Evolutionary conservation across 2,888 invertebrate genomes (phyloP).

Genomic region (Sialis lutaria): DNA sequence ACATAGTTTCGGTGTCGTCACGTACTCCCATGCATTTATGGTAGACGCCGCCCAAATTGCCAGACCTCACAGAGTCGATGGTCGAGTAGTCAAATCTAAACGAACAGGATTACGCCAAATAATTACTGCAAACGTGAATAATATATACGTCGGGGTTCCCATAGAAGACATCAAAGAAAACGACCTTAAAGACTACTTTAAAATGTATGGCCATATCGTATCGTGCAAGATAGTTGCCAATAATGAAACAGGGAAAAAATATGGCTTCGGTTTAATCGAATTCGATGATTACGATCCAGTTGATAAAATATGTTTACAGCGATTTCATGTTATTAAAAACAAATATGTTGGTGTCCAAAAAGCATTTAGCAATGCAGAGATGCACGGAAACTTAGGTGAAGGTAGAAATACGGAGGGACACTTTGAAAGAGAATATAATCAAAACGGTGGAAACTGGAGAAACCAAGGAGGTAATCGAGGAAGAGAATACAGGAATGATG

Average conservation of each 20-base stretch:
- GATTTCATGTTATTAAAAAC: conserved; percentile 67
- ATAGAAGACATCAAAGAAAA: conserved; percentile 87
- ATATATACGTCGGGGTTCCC: conserved; percentile 85
- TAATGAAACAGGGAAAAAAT: conserved; percentile 82
- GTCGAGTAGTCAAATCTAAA: conserved; percentile 90
- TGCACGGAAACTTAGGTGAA: conserved; percentile 40
- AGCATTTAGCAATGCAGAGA: conserved; percentile 75
- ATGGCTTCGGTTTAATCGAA: conserved; percentile 93
- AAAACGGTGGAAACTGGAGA: conserved; percentile 30
- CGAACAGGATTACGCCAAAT: conserved; percentile 87
- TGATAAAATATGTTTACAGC: conserved; percentile 80
- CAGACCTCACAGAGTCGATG: conserved; percentile 85
- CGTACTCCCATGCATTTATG: conserved; percentile 83
- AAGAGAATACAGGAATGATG: conserved; percentile 32
- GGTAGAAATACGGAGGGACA: conserved; percentile 32
- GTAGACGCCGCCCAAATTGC: conserved; percentile 91
- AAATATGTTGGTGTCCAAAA: conserved; percentile 83
- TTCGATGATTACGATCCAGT: conserved; percentile 96
- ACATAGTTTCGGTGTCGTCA: conserved; percentile 95
- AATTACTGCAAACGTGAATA: conserved; percentile 85
- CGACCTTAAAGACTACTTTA: conserved; percentile 68
- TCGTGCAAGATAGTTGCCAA: conserved; percentile 78
- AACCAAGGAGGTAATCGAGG: conserved; percentile 29
- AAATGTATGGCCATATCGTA: conserved; percentile 62
- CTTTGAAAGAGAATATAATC: conserved; percentile 25